phyloP scores from a whole-genome alignment of 2,113 vertebrate genomes.

The Rousettus leschenaultii region DNA sequence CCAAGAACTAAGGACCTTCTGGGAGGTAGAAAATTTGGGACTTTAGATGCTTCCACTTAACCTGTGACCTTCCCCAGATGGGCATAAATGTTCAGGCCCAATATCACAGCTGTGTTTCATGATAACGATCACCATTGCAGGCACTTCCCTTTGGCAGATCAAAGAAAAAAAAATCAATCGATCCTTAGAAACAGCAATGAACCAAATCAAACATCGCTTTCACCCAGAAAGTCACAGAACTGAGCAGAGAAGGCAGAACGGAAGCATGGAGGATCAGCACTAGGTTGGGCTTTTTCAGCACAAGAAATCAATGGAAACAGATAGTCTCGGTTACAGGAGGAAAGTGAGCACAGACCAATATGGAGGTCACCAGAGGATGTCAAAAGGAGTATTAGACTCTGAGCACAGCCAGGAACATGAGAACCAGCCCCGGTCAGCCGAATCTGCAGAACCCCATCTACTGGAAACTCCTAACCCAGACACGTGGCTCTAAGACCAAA shows the following conservation, averaged over 20 bases:
- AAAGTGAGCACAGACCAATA: not conserved
- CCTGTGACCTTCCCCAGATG: not conserved
- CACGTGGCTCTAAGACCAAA: not conserved
- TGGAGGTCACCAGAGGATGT: not conserved
- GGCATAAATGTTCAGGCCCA: not conserved
- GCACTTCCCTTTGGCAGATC: not conserved
- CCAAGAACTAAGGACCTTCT: not conserved
- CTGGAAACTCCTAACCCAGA: not conserved
- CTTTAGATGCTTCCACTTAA: not conserved
- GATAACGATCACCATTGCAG: not conserved
- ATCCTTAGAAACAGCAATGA: not conserved
- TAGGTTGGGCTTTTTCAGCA: not conserved
- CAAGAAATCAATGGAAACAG: not conserved
- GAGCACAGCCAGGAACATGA: not conserved
- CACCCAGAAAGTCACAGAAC: not conserved
- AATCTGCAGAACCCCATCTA: not conserved
- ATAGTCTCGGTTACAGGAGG: not conserved
- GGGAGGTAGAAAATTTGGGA: slow-evolving; percentile 3
- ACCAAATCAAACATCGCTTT: not conserved
- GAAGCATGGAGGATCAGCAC: not conserved
- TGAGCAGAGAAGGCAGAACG: not conserved
- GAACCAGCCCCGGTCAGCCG: not conserved
- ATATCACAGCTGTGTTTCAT: not conserved
- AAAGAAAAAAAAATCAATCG: not conserved
- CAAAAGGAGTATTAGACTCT: not conserved